A percentile compares a stretch with the other conserved stretches of the same genome.
Conservation (phyloP, 1,140 invertebrate species). For the Zaprionus africanus region DNA sequence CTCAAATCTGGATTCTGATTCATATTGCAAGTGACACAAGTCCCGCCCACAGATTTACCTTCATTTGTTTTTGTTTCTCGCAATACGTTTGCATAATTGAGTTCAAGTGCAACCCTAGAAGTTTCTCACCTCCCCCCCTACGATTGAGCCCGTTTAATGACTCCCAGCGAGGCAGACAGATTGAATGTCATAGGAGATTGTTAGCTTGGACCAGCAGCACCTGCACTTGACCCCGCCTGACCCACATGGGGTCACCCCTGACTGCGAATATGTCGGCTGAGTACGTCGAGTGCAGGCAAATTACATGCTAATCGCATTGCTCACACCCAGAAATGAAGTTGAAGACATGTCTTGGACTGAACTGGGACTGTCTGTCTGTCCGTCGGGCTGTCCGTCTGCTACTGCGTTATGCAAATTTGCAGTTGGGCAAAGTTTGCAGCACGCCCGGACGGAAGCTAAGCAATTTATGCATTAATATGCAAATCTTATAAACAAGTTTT, state of each 20-base stretch:
- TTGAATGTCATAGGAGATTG: not conserved
- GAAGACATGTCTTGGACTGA: conserved; percentile 5
- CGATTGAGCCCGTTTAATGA: not conserved
- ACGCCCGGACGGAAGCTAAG: conserved; percentile 29
- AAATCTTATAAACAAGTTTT: conserved; percentile 49
- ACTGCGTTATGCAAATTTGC: conserved; percentile 37
- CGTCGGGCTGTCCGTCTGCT: not conserved
- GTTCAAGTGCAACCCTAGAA: not conserved
- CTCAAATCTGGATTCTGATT: not conserved
- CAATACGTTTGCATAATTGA: not conserved
- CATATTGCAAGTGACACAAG: not conserved
- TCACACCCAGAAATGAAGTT: conserved; percentile 30
- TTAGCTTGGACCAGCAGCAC: not conserved
- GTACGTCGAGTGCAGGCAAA: conserved; percentile 17
- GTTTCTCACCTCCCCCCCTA: not conserved
- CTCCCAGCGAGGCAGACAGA: not conserved
- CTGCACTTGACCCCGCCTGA: not conserved
- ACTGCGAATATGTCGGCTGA: too few relatives aligned
- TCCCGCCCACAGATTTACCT: not conserved
- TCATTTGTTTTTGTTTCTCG: not conserved
- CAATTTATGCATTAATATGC: conserved; percentile 52
- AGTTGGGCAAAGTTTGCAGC: conserved; percentile 14
- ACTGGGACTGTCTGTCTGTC: not conserved
- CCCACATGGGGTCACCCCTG: too few relatives aligned
- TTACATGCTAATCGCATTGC: conserved; percentile 46